These are phyloP conservation scores for Halocynthia aurantium DNA, from an alignment of 23 tunicate genomes.

Conservation along the genomic window DNA sequence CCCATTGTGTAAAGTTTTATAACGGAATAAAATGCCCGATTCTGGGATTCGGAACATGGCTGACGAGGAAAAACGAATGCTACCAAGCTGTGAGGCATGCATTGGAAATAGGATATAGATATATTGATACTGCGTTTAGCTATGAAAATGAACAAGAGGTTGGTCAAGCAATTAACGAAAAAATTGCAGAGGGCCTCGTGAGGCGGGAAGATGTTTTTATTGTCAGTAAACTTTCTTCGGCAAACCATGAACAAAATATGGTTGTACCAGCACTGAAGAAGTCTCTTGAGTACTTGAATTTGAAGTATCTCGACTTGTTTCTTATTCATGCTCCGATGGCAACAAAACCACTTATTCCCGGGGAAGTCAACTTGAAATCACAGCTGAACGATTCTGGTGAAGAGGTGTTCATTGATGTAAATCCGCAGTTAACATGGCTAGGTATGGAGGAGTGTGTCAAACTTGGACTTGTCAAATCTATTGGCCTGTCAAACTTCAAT, in stretches of 20 bases:
- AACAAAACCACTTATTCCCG: constrained; percentile 34
- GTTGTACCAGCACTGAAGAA: constrained; percentile 74
- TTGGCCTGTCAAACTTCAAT: constrained; percentile 91
- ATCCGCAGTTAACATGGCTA: constrained; percentile 73
- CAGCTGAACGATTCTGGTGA: constrained; percentile 41
- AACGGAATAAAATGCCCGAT: constrained; percentile 69
- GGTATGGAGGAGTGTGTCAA: constrained; percentile 96
- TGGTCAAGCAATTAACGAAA: constrained; percentile 62
- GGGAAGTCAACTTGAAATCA: constrained; percentile 25
- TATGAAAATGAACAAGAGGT: constrained; percentile 73
- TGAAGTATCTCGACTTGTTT: constrained; percentile 72
- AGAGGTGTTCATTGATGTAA: constrained; percentile 45
- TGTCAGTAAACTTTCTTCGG: constrained; percentile 59
- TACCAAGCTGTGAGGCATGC: constrained; percentile 57
- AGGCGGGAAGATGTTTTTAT: constrained; percentile 68
- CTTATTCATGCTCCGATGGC: constrained; percentile 83
- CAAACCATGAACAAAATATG: constrained; percentile 60
- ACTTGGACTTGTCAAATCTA: constrained; percentile 52
- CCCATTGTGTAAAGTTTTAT: constrained; percentile 5
- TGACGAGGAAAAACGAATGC: constrained; percentile 27
- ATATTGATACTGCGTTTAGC: constrained; percentile 76
- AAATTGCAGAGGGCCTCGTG: constrained; percentile 28
- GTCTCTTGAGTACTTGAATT: constrained; percentile 38
- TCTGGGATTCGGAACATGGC: constrained; percentile 73
- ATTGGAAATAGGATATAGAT: constrained; percentile 62